phyloP scores from a whole-genome alignment of 2,113 vertebrate genomes.

The Rhinoptilus africanus region DNA sequence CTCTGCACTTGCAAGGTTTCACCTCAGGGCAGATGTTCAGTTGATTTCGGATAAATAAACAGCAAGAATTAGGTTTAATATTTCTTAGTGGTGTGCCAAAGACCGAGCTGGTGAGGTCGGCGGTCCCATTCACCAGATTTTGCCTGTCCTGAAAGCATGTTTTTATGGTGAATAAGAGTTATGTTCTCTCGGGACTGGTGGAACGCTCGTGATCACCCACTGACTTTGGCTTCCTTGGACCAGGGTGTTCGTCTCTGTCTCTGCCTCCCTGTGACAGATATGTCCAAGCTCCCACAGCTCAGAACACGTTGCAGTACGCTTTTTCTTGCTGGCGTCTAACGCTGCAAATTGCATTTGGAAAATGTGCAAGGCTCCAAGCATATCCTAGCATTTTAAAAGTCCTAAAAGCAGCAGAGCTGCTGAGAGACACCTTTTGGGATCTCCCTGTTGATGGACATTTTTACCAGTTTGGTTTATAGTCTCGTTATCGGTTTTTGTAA shows the following conservation, averaged over 20 bases:
- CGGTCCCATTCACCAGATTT: not conserved
- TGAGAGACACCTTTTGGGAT: not conserved
- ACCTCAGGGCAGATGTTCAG: not conserved
- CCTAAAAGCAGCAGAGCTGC: not conserved
- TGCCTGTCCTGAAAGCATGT: not conserved
- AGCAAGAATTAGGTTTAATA: not conserved
- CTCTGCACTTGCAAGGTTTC: not conserved
- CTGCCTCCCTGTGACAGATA: not conserved
- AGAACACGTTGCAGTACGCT: not conserved
- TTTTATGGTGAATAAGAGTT: not conserved
- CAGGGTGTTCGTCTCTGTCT: not conserved
- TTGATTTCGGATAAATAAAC: not conserved
- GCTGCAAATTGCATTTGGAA: not conserved
- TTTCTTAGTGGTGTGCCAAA: not conserved
- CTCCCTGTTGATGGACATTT: not conserved
- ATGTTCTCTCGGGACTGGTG: not conserved
- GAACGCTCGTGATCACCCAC: accelerated
- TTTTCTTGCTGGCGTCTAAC: not conserved
- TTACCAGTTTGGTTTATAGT: not conserved
- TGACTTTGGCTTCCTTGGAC: not conserved
- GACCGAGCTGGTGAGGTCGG: not conserved
- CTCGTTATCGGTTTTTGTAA: accelerated
- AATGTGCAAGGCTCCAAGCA: not conserved
- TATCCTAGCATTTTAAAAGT: not conserved
- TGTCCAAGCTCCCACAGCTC: not conserved